These are phyloP conservation scores for Caiman crocodilus DNA, from an alignment of 2,797 vertebrate genomes.

Conservation along the genomic window DNA sequence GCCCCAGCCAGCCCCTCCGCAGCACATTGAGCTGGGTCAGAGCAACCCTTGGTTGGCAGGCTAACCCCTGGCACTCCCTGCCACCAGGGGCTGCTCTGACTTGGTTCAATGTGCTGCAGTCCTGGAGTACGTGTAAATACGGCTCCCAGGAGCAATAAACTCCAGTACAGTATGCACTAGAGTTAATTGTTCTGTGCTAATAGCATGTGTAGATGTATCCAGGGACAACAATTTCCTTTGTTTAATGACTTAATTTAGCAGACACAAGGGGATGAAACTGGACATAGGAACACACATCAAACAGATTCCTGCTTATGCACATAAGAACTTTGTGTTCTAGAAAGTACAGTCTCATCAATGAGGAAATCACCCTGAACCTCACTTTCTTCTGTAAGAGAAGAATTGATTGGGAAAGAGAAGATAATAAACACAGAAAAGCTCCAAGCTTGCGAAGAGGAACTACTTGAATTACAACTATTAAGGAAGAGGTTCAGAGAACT, in stretches of 20 bases:
- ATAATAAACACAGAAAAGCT: not conserved
- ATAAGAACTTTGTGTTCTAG: not conserved
- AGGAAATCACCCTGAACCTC: not conserved
- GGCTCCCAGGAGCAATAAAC: too few species aligned
- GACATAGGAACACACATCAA: not conserved
- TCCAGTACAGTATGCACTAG: too few species aligned
- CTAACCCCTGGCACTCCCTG: too few species aligned
- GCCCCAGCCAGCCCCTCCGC: not conserved
- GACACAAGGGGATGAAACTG: not conserved
- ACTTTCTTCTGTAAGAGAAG: not conserved
- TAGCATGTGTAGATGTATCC: too few species aligned
- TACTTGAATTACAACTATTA: not conserved
- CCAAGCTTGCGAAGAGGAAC: rapidly evolving
- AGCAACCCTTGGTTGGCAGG: too few species aligned
- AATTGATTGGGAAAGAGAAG: not conserved
- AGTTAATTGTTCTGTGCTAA: too few species aligned
- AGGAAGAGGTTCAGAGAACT: not conserved
- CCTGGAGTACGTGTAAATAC: too few species aligned
- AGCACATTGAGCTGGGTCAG: too few species aligned
- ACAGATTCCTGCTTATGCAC: not conserved
- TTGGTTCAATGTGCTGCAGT: too few species aligned
- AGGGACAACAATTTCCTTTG: not conserved
- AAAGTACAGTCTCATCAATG: not conserved
- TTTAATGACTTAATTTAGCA: not conserved
- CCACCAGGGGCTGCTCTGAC: too few species aligned